These are phyloP conservation scores for Drosophila paranaensis DNA, from an alignment of 2,888 invertebrate species.

Conservation along the genomic window DNA sequence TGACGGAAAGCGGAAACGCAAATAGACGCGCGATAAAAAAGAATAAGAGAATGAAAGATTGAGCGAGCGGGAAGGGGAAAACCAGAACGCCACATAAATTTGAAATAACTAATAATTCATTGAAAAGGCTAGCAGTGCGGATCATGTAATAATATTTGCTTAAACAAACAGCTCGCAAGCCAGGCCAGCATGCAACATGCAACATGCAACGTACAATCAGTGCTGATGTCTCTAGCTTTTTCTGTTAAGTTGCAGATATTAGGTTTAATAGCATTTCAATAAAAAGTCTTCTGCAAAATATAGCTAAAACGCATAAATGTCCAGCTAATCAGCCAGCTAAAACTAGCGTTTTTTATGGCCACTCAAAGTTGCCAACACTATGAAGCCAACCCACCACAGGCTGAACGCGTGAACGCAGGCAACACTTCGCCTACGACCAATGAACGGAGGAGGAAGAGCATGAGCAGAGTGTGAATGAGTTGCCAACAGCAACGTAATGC, in stretches of 20 bases:
- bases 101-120: constrained; percentile 74
- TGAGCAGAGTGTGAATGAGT: constrained; percentile 18
- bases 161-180: constrained; percentile 73
- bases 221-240: background rate
- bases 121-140: constrained; percentile 43
- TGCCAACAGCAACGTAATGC: constrained; percentile 12
- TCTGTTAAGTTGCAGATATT: too few relatives aligned
- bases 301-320: background rate
- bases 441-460: background rate
- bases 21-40: constrained; percentile 73
- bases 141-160: constrained; percentile 76
- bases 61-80: constrained; percentile 4
- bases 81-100: constrained; percentile 67
- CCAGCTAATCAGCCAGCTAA: background rate
- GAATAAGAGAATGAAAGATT: constrained; percentile 8
- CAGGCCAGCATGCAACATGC: constrained; percentile 22
- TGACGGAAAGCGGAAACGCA: constrained; percentile 75
- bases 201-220: constrained; percentile 1
- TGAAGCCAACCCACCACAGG: constrained; percentile 14
- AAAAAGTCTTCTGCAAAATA: background rate
- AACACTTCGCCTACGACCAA: constrained; percentile 10
- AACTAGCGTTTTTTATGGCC: background rate
- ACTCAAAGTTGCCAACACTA: background rate
- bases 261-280: too few relatives aligned
- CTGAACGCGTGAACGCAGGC: constrained; percentile 3